phyloP scores from a whole-genome alignment of 2,113 vertebrate genomes.

The Tenebrosternarchus preto region DNA sequence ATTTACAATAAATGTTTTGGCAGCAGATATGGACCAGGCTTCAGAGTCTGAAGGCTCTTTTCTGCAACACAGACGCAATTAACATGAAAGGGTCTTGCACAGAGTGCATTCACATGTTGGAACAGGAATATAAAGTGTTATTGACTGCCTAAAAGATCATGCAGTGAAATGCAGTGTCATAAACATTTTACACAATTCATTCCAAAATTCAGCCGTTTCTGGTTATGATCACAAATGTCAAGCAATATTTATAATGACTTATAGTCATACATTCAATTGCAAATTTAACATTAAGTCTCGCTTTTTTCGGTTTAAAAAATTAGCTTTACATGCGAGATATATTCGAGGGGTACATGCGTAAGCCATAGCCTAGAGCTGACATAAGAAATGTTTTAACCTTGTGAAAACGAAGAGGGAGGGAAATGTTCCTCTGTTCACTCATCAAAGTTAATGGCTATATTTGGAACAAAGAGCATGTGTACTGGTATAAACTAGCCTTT shows the following conservation, averaged over 20 bases:
- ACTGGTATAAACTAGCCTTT: conserved; percentile 62
- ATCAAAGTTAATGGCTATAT: conserved; percentile 64
- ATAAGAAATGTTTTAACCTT: conserved; percentile 48
- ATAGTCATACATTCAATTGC: neutral
- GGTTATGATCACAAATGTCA: neutral
- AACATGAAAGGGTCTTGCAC: conserved; percentile 67
- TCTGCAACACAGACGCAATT: conserved; percentile 67
- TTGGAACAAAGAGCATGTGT: conserved; percentile 61
- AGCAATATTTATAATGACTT: neutral
- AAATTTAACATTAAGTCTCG: neutral
- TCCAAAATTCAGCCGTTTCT: neutral
- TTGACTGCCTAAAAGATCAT: conserved; percentile 48
- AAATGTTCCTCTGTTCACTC: conserved; percentile 48
- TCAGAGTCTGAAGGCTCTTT: conserved; percentile 60
- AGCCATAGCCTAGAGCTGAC: neutral
- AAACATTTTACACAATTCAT: neutral
- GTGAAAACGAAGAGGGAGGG: conserved; percentile 26
- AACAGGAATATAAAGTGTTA: conserved; percentile 59
- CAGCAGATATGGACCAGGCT: conserved; percentile 56
- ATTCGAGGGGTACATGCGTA: conserved; percentile 22
- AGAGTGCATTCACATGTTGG: conserved; percentile 63
- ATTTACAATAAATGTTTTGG: conserved; percentile 70
- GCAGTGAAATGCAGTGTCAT: conserved; percentile 16
- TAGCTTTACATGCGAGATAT: conserved; percentile 3
- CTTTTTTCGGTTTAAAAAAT: neutral